phyloP scores from a whole-genome alignment of 2,888 invertebrate genomes.

The Tuta absoluta region DNA sequence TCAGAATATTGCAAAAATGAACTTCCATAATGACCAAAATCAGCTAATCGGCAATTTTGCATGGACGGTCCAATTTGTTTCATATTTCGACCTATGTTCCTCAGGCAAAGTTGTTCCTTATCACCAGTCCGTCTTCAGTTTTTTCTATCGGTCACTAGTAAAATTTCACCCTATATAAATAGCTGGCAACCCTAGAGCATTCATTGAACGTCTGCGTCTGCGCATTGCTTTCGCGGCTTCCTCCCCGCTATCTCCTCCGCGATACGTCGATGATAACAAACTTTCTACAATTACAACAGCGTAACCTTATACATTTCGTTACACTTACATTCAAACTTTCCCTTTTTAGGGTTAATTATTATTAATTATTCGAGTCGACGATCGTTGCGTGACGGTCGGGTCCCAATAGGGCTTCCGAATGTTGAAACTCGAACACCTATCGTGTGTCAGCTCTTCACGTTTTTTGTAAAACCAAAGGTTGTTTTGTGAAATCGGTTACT shows the following conservation, averaged over 20 bases:
- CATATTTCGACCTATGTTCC: no score
- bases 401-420: slow-evolving; percentile 14
- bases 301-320: slow-evolving; percentile 27
- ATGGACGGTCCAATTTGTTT: no score
- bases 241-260: slow-evolving; percentile 28
- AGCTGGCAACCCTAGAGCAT: slow-evolving; percentile 30
- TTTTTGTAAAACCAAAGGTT: background rate
- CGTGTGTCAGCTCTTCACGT: background rate
- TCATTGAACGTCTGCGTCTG: slow-evolving; percentile 45
- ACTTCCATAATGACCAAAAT: no score
- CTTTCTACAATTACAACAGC: slow-evolving; percentile 38
- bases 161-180: background rate
- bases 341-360: slow-evolving; percentile 27
- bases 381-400: slow-evolving; percentile 18
- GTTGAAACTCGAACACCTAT: slow-evolving; percentile 19
- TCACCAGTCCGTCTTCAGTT: no score
- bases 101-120: no score
- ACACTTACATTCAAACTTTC: slow-evolving; percentile 29
- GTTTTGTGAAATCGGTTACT: slow-evolving; percentile 8
- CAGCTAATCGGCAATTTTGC: no score
- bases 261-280: slow-evolving; percentile 30
- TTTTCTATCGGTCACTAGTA: no score
- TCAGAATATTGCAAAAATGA: no score
- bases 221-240: slow-evolving; percentile 36
- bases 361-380: slow-evolving; percentile 27